A percentile compares a stretch with the other conserved stretches of the same genome.
These are phyloP conservation scores for Pelecanoides urinatrix DNA, from an alignment of 2,113 vertebrate species.

Conservation along the genomic window DNA sequence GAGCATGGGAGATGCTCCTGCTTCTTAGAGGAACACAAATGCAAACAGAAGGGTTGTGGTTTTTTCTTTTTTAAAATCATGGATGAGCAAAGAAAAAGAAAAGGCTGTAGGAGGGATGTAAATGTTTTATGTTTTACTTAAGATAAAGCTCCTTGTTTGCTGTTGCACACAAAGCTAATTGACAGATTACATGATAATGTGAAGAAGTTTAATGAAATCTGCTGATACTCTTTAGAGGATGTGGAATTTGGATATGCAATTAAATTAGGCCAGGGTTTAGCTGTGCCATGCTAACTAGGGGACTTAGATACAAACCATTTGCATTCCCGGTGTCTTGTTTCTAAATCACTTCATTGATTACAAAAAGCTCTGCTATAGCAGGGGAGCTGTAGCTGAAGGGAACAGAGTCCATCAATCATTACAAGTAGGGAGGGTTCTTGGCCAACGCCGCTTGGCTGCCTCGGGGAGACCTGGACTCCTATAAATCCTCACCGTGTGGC, in stretches of 20 bases:
- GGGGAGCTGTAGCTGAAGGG: background rate
- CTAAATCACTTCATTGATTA: background rate
- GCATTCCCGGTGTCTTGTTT: background rate
- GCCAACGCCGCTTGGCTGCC: background rate
- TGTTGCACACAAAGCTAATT: background rate
- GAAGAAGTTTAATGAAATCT: conserved; percentile 7
- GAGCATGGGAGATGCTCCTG: background rate
- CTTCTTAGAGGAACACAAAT: background rate
- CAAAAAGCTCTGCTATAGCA: background rate
- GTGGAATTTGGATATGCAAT: background rate
- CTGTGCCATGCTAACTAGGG: background rate
- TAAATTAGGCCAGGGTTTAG: background rate
- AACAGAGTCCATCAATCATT: background rate
- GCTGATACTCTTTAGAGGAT: background rate
- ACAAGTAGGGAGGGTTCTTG: background rate
- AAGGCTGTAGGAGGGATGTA: background rate
- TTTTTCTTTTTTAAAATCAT: background rate
- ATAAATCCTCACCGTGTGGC: background rate
- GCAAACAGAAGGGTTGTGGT: background rate
- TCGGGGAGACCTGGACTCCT: background rate
- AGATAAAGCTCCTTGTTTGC: background rate
- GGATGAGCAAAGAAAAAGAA: background rate
- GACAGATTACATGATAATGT: background rate
- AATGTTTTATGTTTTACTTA: background rate
- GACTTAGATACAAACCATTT: background rate